Percentiles rank a stretch among this genome's conserved stretches.
These are phyloP conservation scores for Hydropotes inermis DNA, from an alignment of 2,113 vertebrate genomes.

Conservation along the genomic window DNA sequence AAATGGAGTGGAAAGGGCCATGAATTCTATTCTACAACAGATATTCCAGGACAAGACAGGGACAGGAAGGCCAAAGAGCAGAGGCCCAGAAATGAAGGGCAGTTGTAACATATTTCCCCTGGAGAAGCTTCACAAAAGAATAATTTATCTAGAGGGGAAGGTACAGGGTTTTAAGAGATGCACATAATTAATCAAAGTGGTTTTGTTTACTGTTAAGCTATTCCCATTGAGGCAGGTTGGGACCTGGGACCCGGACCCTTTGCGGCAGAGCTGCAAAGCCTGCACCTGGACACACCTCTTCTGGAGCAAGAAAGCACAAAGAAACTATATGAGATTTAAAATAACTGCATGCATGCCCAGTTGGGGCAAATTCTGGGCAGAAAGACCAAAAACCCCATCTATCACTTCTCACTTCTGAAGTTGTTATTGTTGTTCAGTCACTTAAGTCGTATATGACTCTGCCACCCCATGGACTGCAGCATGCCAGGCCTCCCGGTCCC, in stretches of 20 bases:
- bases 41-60: neutral
- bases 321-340: neutral
- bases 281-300: neutral
- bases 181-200: neutral
- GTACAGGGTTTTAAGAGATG: neutral
- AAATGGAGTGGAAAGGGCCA: conserved; percentile 34
- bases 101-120: neutral
- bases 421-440: neutral
- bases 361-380: neutral
- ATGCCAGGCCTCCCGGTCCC: accelerated
- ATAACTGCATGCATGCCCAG: neutral
- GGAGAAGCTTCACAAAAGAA: neutral
- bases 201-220: neutral
- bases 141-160: conserved; percentile 42
- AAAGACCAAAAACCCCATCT: neutral
- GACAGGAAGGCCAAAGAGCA: neutral
- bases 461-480: neutral
- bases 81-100: neutral
- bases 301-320: neutral
- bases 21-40: neutral
- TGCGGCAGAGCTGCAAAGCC: neutral
- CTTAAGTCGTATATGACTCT: neutral
- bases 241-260: neutral
- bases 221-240: neutral
- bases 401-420: neutral